Evolutionary conservation across 2,113 vertebrate species (phyloP).

Genomic region (Lamprotornis superbus): DNA sequence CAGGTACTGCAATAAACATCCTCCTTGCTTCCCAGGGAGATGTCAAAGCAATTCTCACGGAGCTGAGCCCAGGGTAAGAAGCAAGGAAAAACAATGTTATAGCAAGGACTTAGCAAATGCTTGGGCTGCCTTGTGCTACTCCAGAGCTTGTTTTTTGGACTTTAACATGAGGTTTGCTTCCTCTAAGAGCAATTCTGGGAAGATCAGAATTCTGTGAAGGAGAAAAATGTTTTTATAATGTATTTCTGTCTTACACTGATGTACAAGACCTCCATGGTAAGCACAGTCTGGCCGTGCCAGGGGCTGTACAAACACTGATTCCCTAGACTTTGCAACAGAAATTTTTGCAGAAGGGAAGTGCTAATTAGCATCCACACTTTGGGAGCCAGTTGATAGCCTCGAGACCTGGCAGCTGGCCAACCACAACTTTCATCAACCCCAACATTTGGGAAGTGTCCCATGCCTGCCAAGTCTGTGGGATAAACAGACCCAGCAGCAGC

Average conservation of each 20-base stretch:
- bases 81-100: neutral
- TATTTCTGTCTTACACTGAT: rapidly evolving
- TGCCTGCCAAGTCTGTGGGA: conserved; percentile 12
- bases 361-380: neutral
- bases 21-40: neutral
- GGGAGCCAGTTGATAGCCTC: neutral
- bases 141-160: neutral
- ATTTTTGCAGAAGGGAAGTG: neutral
- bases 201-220: neutral
- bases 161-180: neutral
- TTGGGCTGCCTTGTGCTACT: neutral
- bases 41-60: neutral
- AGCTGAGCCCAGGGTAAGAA: neutral
- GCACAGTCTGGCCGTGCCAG: rapidly evolving
- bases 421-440: neutral
- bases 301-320: neutral
- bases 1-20: neutral
- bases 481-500: neutral
- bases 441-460: neutral
- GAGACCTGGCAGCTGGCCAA: neutral
- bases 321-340: neutral
- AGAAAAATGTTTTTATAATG: neutral
- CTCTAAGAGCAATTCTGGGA: neutral
- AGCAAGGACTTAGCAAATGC: neutral
- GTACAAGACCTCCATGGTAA: neutral